Evolutionary conservation across 1,140 invertebrate genomes (phyloP).

Genomic region (Orchesella cincta): DNA sequence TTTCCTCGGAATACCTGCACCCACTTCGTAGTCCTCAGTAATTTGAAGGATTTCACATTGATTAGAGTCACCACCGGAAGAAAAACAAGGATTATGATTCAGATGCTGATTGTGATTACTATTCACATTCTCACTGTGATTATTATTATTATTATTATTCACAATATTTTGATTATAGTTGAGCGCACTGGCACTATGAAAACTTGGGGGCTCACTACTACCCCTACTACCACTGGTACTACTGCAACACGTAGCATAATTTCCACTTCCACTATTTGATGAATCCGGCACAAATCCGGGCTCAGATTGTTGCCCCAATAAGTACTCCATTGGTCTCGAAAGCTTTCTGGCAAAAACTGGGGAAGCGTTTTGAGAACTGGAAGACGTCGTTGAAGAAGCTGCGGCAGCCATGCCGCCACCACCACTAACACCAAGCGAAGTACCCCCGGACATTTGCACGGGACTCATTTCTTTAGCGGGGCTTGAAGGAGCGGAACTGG

Average conservation of each 20-base stretch:
- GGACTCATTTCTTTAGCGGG: constrained; percentile 47
- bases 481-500: constrained; percentile 42
- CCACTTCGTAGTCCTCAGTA: constrained; percentile 10
- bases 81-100: too few relatives aligned
- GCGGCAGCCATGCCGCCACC: neutral
- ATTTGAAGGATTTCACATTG: constrained; percentile 22
- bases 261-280: constrained; percentile 22
- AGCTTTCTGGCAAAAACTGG: constrained; percentile 13
- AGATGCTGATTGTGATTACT: too few relatives aligned
- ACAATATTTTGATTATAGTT: too few relatives aligned
- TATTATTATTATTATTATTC: too few relatives aligned
- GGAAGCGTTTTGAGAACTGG: neutral
- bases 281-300: neutral
- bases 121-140: too few relatives aligned
- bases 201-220: neutral
- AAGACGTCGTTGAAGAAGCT: neutral
- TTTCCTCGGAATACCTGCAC: constrained; percentile 8
- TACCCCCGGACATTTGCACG: constrained; percentile 16
- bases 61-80: too few relatives aligned
- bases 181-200: neutral
- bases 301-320: neutral
- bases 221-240: neutral
- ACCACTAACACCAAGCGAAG: neutral
- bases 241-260: constrained; percentile 6
- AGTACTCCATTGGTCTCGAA: neutral